Base-by-base conservation (phyloP, 1,140 invertebrate species). In the Stratiolaelaps scimitus region DNA sequence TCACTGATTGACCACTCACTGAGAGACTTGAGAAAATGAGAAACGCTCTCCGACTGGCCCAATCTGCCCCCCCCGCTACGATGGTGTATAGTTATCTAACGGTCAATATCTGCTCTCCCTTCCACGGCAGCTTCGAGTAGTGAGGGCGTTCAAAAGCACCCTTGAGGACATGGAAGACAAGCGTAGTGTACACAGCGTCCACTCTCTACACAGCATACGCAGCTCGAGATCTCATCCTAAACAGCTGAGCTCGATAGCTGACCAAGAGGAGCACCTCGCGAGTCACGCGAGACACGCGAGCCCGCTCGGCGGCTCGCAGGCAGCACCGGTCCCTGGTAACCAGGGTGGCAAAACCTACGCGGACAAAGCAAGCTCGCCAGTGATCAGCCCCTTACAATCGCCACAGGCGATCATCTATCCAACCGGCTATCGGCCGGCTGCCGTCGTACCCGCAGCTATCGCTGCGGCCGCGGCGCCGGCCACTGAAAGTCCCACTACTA, bases 141-240 rank as follows among this genome's bases (percentile, higher is more conserved):
- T 98, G 81, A 89, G 93, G 83, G 95, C 94, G 77, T 99, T 99
- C 89, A 95, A 92, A 83, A 96, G 92, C 75, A 96, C 89, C 76
- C 82, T 98, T 83, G 95, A 98, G 85, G 95, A 98, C 81, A 83
- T 98, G 81, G 94, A 97, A 82, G 95, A 98, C 81, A 87, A 91
- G 76, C 87, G 91, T 78, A 93, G 92, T 79, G 85, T 94, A 78
- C 91, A 94, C 86, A 92, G 89, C 85, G 87, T 90, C 81, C 88
- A 91, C 82, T 91, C 88, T 79, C 87, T 92, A 79, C 89, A 90
- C 81, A 91, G 86, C 82, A 85, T 90, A 74, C 84, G 88, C 81
- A 88, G 84, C 78, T 88, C 84, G 76, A 82, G 85, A 76, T 85
- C 84, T 79, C 86, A 88, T 76, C 84, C 83, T 34, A 60, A 60